Base-by-base conservation (phyloP, 2,888 invertebrate genomes). In the Habroteleia sp. region DNA sequence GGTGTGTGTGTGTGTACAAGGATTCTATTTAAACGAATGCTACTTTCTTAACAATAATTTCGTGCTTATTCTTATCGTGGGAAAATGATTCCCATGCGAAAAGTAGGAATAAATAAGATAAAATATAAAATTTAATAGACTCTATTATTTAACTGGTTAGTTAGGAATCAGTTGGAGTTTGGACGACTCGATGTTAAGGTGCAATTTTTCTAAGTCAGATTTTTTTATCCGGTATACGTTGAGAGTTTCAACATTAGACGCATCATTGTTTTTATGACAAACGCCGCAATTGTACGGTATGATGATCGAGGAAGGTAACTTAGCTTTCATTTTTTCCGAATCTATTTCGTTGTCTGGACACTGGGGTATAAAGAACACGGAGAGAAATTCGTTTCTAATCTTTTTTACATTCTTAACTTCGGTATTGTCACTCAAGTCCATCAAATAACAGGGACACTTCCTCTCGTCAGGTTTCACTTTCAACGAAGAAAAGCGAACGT, bases 201-300 rank as follows among this genome's bases (percentile, higher is more conserved):
- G 37, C 3, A 71, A 4, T 16, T 71, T 62, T 14, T 54, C 10
- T 11, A 71, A 27, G 8, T 71, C 71, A 4, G 54, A 46, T 11
- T 54, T 46, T n/a, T 69, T 69, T 69, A 69, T 69, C 13, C 60
- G 33, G n/a, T 60, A 69, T 1, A 69, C 60, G 14, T 69, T 69
- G 1, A 60, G 23, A 44, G 69, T 69, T 46, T 54, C 54, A 17
- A 37, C 23, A 25, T 54, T 62, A 1, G 48, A 17, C 7, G 37
- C 44, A 11, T 54, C 44, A 4, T 16, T 31, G 13, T 71, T 62
- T 33, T 48, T 48, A 37, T 48, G 42, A 41, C 56, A 71, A 1
- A 25, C 13, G 11, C 27, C 23, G 37, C 69, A 71, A 7, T 56
- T 63, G n/a, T 71, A 63, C 5, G 71, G 63, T 31, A 71, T 63